Evolutionary conservation across 2,888 invertebrate genomes (phyloP).

Genomic region (Diarsia brunnea): DNA sequence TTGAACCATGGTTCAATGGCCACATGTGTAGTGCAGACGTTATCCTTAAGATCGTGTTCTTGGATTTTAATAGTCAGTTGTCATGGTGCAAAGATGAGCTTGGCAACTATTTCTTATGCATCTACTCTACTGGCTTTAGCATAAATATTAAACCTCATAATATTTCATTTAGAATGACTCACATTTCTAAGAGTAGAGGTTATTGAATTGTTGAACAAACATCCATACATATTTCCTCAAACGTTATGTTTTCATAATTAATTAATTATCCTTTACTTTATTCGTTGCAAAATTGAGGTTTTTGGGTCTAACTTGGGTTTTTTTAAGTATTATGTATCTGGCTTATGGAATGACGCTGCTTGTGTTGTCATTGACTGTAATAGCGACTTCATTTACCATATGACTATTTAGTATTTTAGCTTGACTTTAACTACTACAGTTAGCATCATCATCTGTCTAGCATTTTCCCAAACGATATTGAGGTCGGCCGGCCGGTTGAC

Average conservation of each 20-base stretch:
- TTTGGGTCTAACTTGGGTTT: not conserved
- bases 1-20: not conserved
- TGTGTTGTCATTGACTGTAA: not conserved
- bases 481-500: constrained; percentile 5
- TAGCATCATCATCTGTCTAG: not conserved
- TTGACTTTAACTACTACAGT: not conserved
- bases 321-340: not conserved
- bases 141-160: not conserved
- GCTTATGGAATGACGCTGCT: not conserved
- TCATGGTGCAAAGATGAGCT: not conserved
- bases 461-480: too few species aligned
- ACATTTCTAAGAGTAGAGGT: constrained; percentile 8
- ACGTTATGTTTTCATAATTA: constrained; percentile 11
- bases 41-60: not conserved
- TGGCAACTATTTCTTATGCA: not conserved
- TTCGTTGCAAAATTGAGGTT: not conserved
- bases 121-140: not conserved
- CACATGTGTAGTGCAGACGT: not conserved
- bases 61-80: not conserved
- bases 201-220: constrained; percentile 9
- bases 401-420: not conserved
- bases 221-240: not conserved
- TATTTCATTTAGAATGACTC: constrained; percentile 13
- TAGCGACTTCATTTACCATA: not conserved
- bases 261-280: not conserved